Evolutionary conservation across 2,113 vertebrate species (phyloP).

Genomic region (Varanus komodoensis): DNA sequence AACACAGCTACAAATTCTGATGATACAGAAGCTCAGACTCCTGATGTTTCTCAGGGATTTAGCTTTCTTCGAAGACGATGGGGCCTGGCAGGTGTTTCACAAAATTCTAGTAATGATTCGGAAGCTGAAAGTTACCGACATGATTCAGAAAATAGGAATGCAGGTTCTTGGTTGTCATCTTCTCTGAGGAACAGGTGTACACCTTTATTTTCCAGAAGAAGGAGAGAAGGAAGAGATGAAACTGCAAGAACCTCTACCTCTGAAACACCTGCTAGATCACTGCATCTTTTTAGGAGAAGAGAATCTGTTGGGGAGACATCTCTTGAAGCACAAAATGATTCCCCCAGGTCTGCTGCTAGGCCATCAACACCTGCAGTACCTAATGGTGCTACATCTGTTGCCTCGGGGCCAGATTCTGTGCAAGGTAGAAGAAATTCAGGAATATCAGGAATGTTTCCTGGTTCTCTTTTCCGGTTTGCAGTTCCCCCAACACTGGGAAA

Average conservation of each 20-base stretch:
- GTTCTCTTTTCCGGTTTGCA: slow-evolving; percentile 85
- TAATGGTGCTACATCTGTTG: slow-evolving; percentile 65
- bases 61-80: slow-evolving; percentile 85
- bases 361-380: slow-evolving; percentile 72
- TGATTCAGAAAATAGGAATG: slow-evolving; percentile 81
- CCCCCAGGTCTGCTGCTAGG: slow-evolving; percentile 72
- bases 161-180: slow-evolving; percentile 89
- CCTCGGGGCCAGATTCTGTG: slow-evolving; percentile 72
- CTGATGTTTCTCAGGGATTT: slow-evolving; percentile 84
- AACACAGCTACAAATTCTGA: slow-evolving; percentile 70
- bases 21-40: slow-evolving; percentile 74
- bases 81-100: slow-evolving; percentile 83
- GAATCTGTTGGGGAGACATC: slow-evolving; percentile 78
- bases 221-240: slow-evolving; percentile 88
- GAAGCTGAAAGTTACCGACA: slow-evolving; percentile 73
- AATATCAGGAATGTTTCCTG: slow-evolving; percentile 80
- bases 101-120: slow-evolving; percentile 77
- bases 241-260: slow-evolving; percentile 75
- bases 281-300: slow-evolving; percentile 80
- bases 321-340: slow-evolving; percentile 79
- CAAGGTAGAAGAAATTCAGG: slow-evolving; percentile 77
- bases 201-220: slow-evolving; percentile 90
- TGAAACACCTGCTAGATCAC: slow-evolving; percentile 75
- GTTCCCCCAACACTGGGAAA: slow-evolving; percentile 78
- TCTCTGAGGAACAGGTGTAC: slow-evolving; percentile 91